Evolutionary conservation across 23 tunicate genomes (phyloP), one percentile per base, ranked within the genome.

Genomic region (Halocynthia roretzi): DNA sequence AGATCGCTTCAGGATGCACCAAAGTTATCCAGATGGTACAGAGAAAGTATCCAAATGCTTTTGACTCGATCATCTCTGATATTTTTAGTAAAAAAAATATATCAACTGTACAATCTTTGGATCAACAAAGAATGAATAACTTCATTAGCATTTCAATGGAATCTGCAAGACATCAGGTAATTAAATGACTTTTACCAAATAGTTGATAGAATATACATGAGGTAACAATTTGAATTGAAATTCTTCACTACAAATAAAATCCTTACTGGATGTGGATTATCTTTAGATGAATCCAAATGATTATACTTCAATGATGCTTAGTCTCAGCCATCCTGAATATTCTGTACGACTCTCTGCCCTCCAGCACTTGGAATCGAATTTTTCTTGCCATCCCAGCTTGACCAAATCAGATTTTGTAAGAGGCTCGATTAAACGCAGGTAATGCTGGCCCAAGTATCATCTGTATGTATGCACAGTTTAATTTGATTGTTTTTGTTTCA

Each of bases 101-200:
- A 20, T 23, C 81, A 22, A 9, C 52, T 61, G 70, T 31, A 31
- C 44, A 31, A 1, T 31, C 44, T 31, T 31, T 31, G 44, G 44
- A 31, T 31, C 44, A 31, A 31, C 44, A 77, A 77, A 54, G 62
- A 8, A 7, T 77, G 31, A 57, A 77, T 1, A 77, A 77, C 15
- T 77, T 77, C 62, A 44, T 77, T 18, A 10, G 70, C 15, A 15
- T 61, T 61, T 77, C 81, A 21, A 48, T 77, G 15, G 81, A 69
- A 7, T 77, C 81, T 7, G 53, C 61, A 8, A 77, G 56, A 22
- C 81, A 77, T 55, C 81, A 77, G 22, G 81, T 77, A 62, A 12
- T 49, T 71, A 4, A n/a, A 15, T 60, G 64, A 60, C 17, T 31
- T 31, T 31, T 31, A 31, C 44, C 44, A 31, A 31, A 31, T 31